These are phyloP conservation scores for Nemoura dubitans DNA, from an alignment of 2,888 invertebrate genomes.

Conservation along the genomic window DNA sequence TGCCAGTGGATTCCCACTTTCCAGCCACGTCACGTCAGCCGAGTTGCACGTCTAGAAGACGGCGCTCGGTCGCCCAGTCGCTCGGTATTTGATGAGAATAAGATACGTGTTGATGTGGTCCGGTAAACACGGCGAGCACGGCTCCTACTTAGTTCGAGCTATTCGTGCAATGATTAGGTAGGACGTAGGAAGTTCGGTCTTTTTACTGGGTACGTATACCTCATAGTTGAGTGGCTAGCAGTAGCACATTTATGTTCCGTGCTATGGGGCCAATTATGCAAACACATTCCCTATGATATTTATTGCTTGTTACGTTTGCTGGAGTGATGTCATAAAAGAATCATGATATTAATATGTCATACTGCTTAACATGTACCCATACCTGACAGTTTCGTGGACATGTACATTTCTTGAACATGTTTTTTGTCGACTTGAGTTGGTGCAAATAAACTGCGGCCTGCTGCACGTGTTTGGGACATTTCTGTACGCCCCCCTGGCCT, in stretches of 20 bases:
- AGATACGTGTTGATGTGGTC: conserved; percentile 14
- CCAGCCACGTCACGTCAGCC: too few relatives aligned
- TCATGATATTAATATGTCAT: too few relatives aligned
- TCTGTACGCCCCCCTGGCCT: neutral
- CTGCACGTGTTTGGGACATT: neutral
- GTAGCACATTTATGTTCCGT: neutral
- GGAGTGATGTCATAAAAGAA: neutral
- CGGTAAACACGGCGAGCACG: conserved; percentile 34
- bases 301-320: neutral
- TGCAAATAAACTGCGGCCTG: neutral
- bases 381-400: neutral
- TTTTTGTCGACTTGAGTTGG: neutral
- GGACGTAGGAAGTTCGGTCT: neutral
- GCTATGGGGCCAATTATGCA: neutral
- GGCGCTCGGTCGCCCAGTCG: neutral
- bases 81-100: neutral
- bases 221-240: neutral
- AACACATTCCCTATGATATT: neutral
- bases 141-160: conserved; percentile 13
- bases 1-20: neutral
- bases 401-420: neutral
- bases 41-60: too few relatives aligned
- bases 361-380: neutral
- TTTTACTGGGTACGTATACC: neutral
- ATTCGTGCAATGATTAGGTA: neutral